Evolutionary conservation across 2,113 vertebrate species (phyloP), one percentile per base, ranked within the genome.

Genomic region (Nestor notabilis): DNA sequence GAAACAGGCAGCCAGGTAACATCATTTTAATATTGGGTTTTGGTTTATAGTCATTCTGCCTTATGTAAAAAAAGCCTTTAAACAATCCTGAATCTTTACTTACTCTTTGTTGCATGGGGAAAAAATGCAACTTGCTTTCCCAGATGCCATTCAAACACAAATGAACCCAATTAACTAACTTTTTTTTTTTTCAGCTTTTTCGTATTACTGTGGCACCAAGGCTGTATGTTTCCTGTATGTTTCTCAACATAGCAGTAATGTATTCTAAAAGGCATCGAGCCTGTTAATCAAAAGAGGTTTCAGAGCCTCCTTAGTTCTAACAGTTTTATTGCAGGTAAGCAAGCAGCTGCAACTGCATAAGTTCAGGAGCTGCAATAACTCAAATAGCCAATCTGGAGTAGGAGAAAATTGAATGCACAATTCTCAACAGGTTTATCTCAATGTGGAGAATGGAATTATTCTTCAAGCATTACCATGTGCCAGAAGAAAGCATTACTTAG

Each of bases 241-340:
- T 33, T 77, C 50, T 89, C 12, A 4, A 33, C 60, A 68, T 7
- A 64, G 68, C 10, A 68, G 31, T 60, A 87, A 81, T 55, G 35
- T 20, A 74, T 44, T 83, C 61, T 43, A 50, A n/a, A 55, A 93
- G 60, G 20, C 37, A 75, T 55, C 1, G 2, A 90, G 43, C 43
- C 86, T 89, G 68, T 86, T 95, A 86, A 95, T 89, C 92, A 96
- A 58, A 80, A 83, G 60, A 87, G 60, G 35, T 93, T 94, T 93
- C 92, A 77, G 29, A 86, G 7, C 17, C 53, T 66, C 21, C 90
- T 94, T 81, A 92, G 71, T 64, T 95, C 64, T 94, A 90, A 92
- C 33, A 74, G n/a, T 80, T 95, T 88, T 90, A 90, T 63, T 95
- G 64, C 63, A 89, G 83, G 82, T 86, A 90, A 74, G 53, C 70